Conservation (phyloP, 2,888 invertebrate genomes). For the Callimorpha dominula region DNA sequence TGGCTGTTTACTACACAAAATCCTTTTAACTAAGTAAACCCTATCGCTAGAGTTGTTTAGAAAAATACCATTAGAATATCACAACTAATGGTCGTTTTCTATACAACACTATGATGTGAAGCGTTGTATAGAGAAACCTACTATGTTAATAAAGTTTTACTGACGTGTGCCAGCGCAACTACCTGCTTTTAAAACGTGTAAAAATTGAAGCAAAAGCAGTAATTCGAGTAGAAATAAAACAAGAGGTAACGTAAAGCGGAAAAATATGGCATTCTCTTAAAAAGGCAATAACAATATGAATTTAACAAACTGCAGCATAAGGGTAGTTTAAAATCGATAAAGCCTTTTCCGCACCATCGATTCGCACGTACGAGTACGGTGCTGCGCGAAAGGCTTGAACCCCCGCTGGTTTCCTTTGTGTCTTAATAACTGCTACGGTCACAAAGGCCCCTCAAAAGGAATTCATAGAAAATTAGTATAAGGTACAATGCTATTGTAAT, state of each 20-base stretch:
- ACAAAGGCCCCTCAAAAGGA: constrained; percentile 74
- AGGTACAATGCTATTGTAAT: constrained; percentile 53
- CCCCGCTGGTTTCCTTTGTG: constrained; percentile 68
- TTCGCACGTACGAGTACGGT: constrained; percentile 60
- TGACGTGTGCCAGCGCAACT: neutral
- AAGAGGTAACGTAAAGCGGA: constrained; percentile 36
- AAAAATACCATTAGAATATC: too few relatives aligned
- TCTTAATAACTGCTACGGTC: constrained; percentile 64
- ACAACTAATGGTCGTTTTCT: too few relatives aligned
- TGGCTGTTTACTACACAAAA: too few relatives aligned
- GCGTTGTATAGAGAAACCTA: too few relatives aligned
- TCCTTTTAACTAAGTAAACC: too few relatives aligned
- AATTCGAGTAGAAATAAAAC: constrained; percentile 30
- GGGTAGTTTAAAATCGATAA: constrained; percentile 75
- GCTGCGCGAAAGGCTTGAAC: constrained; percentile 44
- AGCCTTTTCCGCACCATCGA: constrained; percentile 72
- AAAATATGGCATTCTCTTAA: constrained; percentile 50
- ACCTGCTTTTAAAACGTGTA: neutral
- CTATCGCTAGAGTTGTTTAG: too few relatives aligned
- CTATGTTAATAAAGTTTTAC: neutral
- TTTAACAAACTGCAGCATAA: constrained; percentile 72
- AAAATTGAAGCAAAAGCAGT: neutral
- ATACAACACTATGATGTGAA: too few relatives aligned
- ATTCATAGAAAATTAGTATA: constrained; percentile 72
- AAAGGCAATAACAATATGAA: constrained; percentile 76